Evolutionary conservation across 2,888 invertebrate species (phyloP).

Genomic region (Mellilla xanthometata): DNA sequence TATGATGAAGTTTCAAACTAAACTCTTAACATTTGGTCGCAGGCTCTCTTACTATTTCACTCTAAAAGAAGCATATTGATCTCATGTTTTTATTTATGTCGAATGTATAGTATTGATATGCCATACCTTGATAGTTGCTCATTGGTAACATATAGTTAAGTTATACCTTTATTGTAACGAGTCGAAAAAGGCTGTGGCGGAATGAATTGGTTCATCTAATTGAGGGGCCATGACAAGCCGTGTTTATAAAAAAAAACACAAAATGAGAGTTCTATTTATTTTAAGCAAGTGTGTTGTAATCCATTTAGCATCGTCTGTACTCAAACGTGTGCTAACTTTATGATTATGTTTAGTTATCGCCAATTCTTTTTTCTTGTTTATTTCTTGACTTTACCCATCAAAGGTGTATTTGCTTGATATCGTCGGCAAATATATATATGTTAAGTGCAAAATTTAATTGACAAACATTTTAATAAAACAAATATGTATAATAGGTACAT

Average conservation of each 20-base stretch:
- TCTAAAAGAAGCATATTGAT: slow-evolving; percentile 63
- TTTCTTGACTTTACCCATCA: no score
- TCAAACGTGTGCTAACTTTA: no score
- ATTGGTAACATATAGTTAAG: slow-evolving; percentile 55
- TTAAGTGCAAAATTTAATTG: no score
- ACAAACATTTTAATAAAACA: no score
- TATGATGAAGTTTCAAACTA: no score
- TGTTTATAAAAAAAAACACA: slow-evolving; percentile 7
- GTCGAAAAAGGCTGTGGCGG: slow-evolving; percentile 55
- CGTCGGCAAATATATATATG: no score
- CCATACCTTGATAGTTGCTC: slow-evolving; percentile 69
- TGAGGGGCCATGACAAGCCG: slow-evolving; percentile 34
- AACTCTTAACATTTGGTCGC: no score
- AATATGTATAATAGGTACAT: slow-evolving; percentile 28
- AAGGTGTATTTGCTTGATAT: no score
- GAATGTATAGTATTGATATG: slow-evolving; percentile 68
- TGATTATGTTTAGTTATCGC: no score
- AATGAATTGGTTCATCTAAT: slow-evolving; percentile 43
- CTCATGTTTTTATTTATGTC: slow-evolving; percentile 73
- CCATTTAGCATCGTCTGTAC: slow-evolving; percentile 8
- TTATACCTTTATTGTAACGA: slow-evolving; percentile 45
- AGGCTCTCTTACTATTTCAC: no score
- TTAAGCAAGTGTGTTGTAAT: slow-evolving; percentile 26
- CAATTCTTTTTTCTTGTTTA: no score
- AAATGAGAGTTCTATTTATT: slow-evolving; percentile 30